Evolutionary conservation across 2,113 vertebrate species (phyloP).

Genomic region (Azemiops feae): DNA sequence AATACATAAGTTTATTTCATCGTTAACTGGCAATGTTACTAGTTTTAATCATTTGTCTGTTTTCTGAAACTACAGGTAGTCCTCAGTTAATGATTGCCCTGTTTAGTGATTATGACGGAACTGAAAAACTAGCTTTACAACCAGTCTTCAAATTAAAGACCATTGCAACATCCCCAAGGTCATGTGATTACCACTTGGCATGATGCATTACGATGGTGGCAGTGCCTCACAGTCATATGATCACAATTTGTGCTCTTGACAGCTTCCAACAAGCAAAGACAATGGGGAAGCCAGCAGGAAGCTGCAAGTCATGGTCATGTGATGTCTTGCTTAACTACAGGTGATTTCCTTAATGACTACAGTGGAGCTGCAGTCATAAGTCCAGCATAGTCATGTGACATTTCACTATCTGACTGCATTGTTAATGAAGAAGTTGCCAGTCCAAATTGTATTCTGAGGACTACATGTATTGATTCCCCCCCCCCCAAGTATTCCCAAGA

Average conservation of each 20-base stretch:
- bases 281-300: background rate
- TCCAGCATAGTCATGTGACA: background rate
- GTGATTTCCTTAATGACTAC: background rate
- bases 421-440: background rate
- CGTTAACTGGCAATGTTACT: background rate
- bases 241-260: background rate
- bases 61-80: background rate
- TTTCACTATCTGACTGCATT: background rate
- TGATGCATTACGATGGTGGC: background rate
- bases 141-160: background rate
- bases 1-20: background rate
- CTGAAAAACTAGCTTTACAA: background rate
- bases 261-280: background rate
- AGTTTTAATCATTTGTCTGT: background rate
- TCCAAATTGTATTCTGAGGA: background rate
- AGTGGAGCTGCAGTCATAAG: background rate
- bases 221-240: background rate
- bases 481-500: background rate
- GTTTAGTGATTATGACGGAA: background rate
- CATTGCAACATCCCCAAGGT: background rate
- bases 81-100: background rate
- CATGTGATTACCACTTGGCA: background rate
- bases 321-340: background rate
- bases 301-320: background rate
- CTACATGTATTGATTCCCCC: background rate